Evolutionary conservation across 2,888 invertebrate species (phyloP), one percentile per base, ranked within the genome.

Genomic region (Limnephilus rhombicus): DNA sequence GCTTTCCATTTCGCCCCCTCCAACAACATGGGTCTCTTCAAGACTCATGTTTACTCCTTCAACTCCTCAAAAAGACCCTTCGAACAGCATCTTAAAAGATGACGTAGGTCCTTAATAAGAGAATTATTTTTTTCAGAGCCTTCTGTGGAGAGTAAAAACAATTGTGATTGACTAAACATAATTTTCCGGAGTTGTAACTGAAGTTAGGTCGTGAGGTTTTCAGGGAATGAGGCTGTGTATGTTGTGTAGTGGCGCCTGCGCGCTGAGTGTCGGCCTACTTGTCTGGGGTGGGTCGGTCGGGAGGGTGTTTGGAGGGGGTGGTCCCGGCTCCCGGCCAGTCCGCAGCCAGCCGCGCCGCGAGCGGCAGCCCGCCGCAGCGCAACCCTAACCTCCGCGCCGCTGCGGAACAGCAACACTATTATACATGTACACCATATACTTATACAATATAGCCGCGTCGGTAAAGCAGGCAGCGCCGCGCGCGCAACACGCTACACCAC

Each of bases 271-370:
- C 85, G 86, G 90, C 90, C 85, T 90, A 49, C 49, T 82, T 82
- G 29, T 68, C 83, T n/a, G 87, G 94, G 93, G 68, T 94, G 94
- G 94, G 93, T 94, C 94, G 92, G 93, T 94, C 94, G 94, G 83
- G 86, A 86, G 95, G 94, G 95, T 68, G 68, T 68, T 95, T 95
- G 95, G 88, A 83, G 92, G 91, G 68, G 90, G 88, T 68, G 87
- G 94, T 95, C 95, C 94, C 95, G 95, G 95, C 92, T 95, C 95
- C 94, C 95, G 95, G 95, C 92, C 92, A 92, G 93, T 92, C 92
- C 94, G 95, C 95, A 95, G 95, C 95, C 95, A 95, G 95, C 95
- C 95, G 95, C 95, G 94, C 94, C 94, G 94, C 94, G 94, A 94
- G 93, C 92, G 92, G 92, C 94, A 94, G 95, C 95, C 94, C 96